Evolutionary conservation across 1,140 invertebrate species (phyloP), one percentile per base, ranked within the genome.

Genomic region (Ericerus pela): DNA sequence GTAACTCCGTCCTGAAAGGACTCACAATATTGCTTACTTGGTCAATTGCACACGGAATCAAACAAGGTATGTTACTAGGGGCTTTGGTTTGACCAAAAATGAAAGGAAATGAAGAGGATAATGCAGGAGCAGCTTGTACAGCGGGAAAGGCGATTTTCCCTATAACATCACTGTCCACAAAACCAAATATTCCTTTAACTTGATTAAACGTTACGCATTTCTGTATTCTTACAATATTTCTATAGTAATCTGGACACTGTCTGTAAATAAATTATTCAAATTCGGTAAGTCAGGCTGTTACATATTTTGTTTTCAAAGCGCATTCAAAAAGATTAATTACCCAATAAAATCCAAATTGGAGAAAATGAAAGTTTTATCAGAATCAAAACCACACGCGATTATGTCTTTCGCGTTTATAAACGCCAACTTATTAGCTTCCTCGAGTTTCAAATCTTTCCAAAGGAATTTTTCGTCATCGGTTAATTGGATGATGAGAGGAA

Each of bases 21-120:
- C 12, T 29, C 51, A 33, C n/a, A 56, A 26, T 8, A 16, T 30
- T 31, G 37, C 22, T 57, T 67, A 80, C 80, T 73, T 99, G 96
- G 77, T 99, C 96, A 64, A 99, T 99, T 27, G 93, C 96, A 73
- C 95, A 99, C 0, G 96, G 96, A 60, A 99, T 96, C 1, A 99
- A 73, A 66, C 92, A 96, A 4, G 85, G 85, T 1, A 92, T 75
- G 67, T 92, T 88, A 53, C 80, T 81, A 4, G 28, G 3, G n/a
- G 14, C 14, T n/a, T 56, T 56, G 52, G 80, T 81, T 54, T 80
- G 75, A 2, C 76, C 82, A 69, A 99, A 99, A 62, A 99, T 92
- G 54, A 85, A 81, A 0, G 96, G 96, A 73, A 99, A 99, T n/a
- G 88, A 84, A 10, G 85, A 85, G 0, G 89, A 90, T 65, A 99